Evolutionary conservation across 2,113 vertebrate species (phyloP).

Genomic region (Cyrtonyx montezumae): DNA sequence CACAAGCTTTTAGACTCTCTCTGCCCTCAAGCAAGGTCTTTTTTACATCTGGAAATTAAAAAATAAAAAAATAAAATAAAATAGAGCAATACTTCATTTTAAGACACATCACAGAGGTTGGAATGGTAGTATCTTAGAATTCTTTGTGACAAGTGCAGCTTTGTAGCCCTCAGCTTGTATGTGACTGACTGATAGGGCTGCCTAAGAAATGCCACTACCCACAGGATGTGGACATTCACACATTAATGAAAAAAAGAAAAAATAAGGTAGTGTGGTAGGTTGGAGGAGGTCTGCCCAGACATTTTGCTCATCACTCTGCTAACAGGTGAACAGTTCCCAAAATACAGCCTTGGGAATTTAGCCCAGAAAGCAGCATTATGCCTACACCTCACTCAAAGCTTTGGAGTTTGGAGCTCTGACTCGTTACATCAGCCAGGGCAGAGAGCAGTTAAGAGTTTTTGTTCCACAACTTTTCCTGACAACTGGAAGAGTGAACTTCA

Average conservation of each 20-base stretch:
- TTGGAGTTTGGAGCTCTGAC: neutral
- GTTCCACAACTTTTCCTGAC: neutral
- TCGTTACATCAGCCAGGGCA: neutral
- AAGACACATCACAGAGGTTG: constrained; percentile 3
- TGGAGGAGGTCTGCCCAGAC: neutral
- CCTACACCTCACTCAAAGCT: neutral
- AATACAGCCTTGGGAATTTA: neutral
- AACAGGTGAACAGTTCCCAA: neutral
- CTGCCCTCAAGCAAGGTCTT: constrained; percentile 55
- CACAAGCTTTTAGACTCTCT: constrained; percentile 73
- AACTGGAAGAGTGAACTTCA: too few relatives aligned
- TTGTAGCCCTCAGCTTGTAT: neutral
- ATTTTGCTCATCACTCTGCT: neutral
- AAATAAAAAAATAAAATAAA: neutral
- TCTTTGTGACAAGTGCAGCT: constrained; percentile 15
- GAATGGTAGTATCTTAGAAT: neutral
- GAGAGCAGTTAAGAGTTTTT: too few relatives aligned
- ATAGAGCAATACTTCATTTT: constrained; percentile 48
- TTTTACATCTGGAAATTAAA: constrained; percentile 70
- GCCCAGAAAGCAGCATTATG: neutral
- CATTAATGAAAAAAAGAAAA: neutral
- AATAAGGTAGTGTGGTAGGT: neutral
- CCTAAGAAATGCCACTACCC: neutral
- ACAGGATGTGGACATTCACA: constrained; percentile 9
- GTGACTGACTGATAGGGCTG: neutral